phyloP scores from a whole-genome alignment of 1,140 invertebrate genomes.

The Ostrea edulis region DNA sequence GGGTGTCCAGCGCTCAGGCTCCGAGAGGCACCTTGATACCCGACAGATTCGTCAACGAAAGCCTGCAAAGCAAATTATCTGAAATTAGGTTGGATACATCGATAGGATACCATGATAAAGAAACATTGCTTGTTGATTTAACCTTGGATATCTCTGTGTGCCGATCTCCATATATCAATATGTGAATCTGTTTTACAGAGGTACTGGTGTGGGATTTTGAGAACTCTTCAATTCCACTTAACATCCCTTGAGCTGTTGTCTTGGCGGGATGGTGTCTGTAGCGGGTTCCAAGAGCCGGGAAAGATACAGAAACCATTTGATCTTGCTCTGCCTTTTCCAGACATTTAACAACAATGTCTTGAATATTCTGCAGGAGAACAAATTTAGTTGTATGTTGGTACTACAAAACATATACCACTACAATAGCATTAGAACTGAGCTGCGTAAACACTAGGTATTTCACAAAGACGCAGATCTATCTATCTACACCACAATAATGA shows the following conservation, averaged over 20 bases:
- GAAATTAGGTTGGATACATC: background rate
- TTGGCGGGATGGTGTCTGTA: constrained; percentile 57
- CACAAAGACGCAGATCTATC: too few species aligned
- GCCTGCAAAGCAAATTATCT: constrained; percentile 42
- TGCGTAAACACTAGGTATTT: background rate
- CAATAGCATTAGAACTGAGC: too few species aligned
- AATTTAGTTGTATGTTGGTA: too few species aligned
- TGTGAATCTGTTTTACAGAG: constrained; percentile 44
- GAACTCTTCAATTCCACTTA: constrained; percentile 57
- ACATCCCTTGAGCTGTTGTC: constrained; percentile 56
- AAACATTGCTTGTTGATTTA: background rate
- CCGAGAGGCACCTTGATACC: background rate
- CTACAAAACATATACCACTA: too few species aligned
- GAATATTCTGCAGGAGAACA: constrained; percentile 44
- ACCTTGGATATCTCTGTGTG: constrained; percentile 49
- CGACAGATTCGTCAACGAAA: constrained; percentile 22
- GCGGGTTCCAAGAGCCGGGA: constrained; percentile 65
- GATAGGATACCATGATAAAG: too few species aligned
- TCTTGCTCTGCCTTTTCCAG: too few species aligned
- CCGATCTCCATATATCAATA: constrained; percentile 41
- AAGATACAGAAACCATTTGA: constrained; percentile 51
- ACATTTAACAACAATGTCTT: constrained; percentile 49
- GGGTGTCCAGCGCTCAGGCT: constrained; percentile 43
- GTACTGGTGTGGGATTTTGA: constrained; percentile 27
- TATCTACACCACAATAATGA: too few species aligned